Evolutionary conservation across 2,888 invertebrate genomes (phyloP).

Genomic region (Drosophila stalkeri): DNA sequence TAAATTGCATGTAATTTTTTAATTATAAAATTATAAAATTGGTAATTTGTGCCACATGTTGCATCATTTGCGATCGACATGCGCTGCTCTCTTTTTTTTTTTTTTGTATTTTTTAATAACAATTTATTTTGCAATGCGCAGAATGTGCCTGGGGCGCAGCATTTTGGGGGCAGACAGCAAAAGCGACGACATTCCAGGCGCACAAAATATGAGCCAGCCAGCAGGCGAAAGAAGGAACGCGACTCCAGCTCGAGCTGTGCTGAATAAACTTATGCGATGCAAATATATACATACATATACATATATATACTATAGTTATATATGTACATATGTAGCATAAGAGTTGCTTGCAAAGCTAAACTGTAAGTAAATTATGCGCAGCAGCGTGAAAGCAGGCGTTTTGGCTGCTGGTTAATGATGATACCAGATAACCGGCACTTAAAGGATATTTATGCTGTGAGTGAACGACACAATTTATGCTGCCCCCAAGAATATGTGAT

Average conservation of each 20-base stretch:
- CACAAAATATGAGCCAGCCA: slow-evolving; percentile 62
- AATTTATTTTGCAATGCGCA: slow-evolving; percentile 23
- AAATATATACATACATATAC: slow-evolving; percentile 2
- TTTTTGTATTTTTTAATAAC: slow-evolving; percentile 12
- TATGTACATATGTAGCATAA: not conserved
- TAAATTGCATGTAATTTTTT: slow-evolving; percentile 48
- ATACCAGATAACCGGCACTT: slow-evolving; percentile 75
- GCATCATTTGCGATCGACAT: slow-evolving; percentile 30
- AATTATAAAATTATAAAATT: slow-evolving; percentile 48
- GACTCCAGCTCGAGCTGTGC: slow-evolving; percentile 49
- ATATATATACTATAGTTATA: not conserved
- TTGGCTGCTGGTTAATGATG: slow-evolving; percentile 69
- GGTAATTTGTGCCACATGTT: slow-evolving; percentile 51
- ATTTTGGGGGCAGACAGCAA: slow-evolving; percentile 53
- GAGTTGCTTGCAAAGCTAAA: slow-evolving; percentile 20
- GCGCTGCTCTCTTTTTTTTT: slow-evolving; percentile 2
- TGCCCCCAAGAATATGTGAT: slow-evolving; percentile 15
- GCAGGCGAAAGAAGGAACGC: slow-evolving; percentile 20
- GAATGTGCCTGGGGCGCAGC: slow-evolving; percentile 48
- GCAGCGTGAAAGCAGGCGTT: slow-evolving; percentile 77
- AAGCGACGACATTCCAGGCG: slow-evolving; percentile 65
- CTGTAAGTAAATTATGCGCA: slow-evolving; percentile 55
- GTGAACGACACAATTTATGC: slow-evolving; percentile 40
- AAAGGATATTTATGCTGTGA: slow-evolving; percentile 73
- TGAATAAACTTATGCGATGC: slow-evolving; percentile 63